phyloP scores from a whole-genome alignment of 2,113 vertebrate species.

The Agelaius tricolor region DNA sequence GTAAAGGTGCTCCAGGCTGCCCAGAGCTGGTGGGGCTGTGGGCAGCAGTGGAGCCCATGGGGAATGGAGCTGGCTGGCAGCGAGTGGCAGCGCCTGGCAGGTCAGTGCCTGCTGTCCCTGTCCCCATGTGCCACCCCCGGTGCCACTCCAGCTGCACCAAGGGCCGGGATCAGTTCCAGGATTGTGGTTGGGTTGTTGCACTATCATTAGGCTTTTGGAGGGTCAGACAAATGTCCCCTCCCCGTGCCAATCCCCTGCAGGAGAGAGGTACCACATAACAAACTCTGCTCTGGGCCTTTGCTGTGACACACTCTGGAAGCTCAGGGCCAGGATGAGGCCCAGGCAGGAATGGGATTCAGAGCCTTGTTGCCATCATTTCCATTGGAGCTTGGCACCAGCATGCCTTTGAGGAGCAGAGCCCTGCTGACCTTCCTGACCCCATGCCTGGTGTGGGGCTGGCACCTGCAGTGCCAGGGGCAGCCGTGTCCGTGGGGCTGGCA shows the following conservation, averaged over 20 bases:
- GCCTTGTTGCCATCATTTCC: not conserved
- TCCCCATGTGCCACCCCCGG: not conserved
- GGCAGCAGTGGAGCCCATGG: not conserved
- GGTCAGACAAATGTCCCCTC: not conserved
- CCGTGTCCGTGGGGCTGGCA: fast-evolving
- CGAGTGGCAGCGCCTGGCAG: fast-evolving
- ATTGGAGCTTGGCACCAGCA: not conserved
- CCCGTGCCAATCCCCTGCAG: not conserved
- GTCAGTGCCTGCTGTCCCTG: not conserved
- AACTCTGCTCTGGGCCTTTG: not conserved
- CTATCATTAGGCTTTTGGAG: not conserved
- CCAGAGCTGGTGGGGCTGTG: not conserved
- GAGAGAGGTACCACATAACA: not conserved
- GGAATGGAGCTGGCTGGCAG: not conserved
- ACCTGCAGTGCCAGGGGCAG: fast-evolving
- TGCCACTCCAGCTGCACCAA: not conserved
- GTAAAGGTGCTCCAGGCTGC: not conserved
- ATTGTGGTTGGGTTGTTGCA: fast-evolving
- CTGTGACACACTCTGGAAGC: not conserved
- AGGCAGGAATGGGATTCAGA: not conserved
- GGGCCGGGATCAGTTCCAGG: not conserved
- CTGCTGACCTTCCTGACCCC: not conserved
- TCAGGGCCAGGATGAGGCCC: not conserved
- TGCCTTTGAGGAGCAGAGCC: not conserved
- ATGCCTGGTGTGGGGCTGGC: not conserved